Percentiles rank a stretch among this genome's conserved stretches.
Conservation (phyloP, 2,888 invertebrate species). For the Zygaena filipendulae region DNA sequence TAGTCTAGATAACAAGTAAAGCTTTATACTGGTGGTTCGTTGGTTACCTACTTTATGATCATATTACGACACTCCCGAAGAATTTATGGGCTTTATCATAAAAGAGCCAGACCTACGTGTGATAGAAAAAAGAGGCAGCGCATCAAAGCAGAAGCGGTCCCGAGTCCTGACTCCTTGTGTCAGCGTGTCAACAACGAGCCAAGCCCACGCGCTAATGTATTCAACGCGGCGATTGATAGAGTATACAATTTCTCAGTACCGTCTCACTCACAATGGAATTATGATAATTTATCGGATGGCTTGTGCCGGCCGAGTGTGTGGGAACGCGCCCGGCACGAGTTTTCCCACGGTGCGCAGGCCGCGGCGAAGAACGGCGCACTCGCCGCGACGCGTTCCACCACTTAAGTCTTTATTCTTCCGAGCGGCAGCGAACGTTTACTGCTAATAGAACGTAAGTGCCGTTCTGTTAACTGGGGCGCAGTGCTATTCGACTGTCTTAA, state of each 20-base stretch:
- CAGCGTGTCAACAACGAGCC: conserved; percentile 46
- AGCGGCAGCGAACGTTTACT: conserved; percentile 15
- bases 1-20: too few relatives aligned
- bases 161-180: conserved; percentile 28
- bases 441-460: conserved; percentile 35
- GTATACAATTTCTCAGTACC: conserved; percentile 69
- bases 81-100: conserved; percentile 36
- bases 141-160: conserved; percentile 16
- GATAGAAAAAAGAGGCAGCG: conserved; percentile 37
- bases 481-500: conserved; percentile 25
- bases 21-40: too few relatives aligned
- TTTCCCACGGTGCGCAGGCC: conserved; percentile 55
- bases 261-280: conserved; percentile 69
- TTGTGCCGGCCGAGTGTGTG: conserved; percentile 68
- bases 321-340: conserved; percentile 68
- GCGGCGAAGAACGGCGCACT: conserved; percentile 38
- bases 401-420: conserved; percentile 37
- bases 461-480: conserved; percentile 21
- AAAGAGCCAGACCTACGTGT: conserved; percentile 37
- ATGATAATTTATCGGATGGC: conserved; percentile 70
- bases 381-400: conserved; percentile 23
- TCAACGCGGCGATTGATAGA: conserved; percentile 67
- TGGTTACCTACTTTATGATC: conserved; percentile 21
- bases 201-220: conserved; percentile 65
- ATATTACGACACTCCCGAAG: conserved; percentile 24